Base-by-base conservation (phyloP, 2,113 vertebrate genomes). In the Cyanoliseus patagonus region DNA sequence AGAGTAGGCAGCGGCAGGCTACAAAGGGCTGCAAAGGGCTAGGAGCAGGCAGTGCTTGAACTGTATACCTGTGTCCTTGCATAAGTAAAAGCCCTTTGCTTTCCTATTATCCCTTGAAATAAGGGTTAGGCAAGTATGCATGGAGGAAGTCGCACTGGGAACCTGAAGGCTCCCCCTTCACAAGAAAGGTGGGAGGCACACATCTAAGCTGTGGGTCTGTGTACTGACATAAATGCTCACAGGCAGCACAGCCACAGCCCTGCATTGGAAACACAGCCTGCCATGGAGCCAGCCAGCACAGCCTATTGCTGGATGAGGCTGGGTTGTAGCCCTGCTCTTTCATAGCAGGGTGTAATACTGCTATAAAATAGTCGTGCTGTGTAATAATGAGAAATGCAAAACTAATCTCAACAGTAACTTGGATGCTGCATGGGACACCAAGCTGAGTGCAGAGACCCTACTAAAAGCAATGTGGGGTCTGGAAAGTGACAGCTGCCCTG, bases 211-310 rank as follows among this genome's bases (percentile, higher is more conserved):
- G 44, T 6, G 3, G 13, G 15, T 82, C 47, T n/a, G 37, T 1
- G 0, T 24, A 10, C 12, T 0, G 1, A 27, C 28, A 6, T 2
- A 3, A n/a, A 14, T 3, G 4, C 23, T 33, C 2, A 3, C 20
- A 10, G 35, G 46, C 5, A 2, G 22, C 33, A 9, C 59, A 30
- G 23, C 44, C 33, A 11, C 37, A 69, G 19, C 11, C 19, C 59
- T 27, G 37, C 37, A 19, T 15, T 46, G 11, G 33, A 14, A 41
- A 30, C 3, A 10, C 5, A 23, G 15, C 46, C 42, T 51, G 42
- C 67, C 23, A 7, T 8, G 22, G 30, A 67, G 41, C 41, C 61
- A 62, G 52, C 25, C 66, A 2, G 3, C 42, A 30, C 25, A 39
- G 61, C 9, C 2, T 0, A 14, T 15, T 20, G 37, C n/a, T 35